A percentile compares a stretch with the other conserved stretches of the same genome.
phyloP scores from a whole-genome alignment of 2,888 invertebrate species.

The Hemicrepidius hirtus region DNA sequence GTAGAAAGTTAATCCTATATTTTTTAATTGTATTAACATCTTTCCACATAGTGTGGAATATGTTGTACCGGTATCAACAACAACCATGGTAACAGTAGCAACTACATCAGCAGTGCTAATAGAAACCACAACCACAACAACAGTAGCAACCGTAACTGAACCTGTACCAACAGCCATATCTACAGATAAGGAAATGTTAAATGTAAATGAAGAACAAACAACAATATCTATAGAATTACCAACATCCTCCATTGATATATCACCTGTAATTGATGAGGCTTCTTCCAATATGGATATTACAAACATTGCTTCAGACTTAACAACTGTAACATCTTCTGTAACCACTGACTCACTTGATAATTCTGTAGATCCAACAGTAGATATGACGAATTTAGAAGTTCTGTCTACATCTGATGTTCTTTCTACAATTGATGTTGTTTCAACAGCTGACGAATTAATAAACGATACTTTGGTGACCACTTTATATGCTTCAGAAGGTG shows the following conservation, averaged over 20 bases:
- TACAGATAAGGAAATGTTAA: not conserved
- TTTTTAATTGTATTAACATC: not conserved
- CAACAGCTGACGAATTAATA: not conserved
- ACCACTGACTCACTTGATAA: too few relatives aligned
- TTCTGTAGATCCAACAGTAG: too few relatives aligned
- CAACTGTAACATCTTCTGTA: not conserved
- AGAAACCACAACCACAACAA: not conserved
- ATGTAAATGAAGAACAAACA: not conserved
- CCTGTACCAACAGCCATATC: not conserved
- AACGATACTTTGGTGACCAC: not conserved
- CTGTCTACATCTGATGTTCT: not conserved
- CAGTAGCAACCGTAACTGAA: not conserved
- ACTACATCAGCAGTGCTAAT: not conserved
- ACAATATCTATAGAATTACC: not conserved
- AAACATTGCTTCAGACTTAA: not conserved
- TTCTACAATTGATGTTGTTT: not conserved
- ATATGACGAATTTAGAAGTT: too few relatives aligned
- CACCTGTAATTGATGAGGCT: not conserved
- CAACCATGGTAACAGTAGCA: not conserved
- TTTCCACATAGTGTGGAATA: slow-evolving; percentile 35
- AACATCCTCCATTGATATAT: not conserved
- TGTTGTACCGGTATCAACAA: not conserved
- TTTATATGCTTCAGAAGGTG: slow-evolving; percentile 20
- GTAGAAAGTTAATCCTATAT: not conserved
- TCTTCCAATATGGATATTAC: not conserved